phyloP scores from a whole-genome alignment of 1,140 invertebrate species.

The Drosophila melanogaster region DNA sequence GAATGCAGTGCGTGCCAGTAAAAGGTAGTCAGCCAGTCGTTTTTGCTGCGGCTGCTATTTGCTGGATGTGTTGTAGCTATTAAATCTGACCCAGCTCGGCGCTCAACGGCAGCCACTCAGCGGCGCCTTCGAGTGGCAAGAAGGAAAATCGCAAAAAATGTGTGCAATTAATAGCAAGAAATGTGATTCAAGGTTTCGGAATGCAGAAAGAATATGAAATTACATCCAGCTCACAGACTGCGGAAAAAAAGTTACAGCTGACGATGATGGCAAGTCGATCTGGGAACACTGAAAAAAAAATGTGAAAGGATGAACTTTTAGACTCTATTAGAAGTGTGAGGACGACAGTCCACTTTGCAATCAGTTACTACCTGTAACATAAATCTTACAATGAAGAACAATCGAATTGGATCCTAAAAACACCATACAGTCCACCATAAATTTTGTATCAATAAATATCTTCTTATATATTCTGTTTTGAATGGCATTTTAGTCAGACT shows the following conservation, averaged over 20 bases:
- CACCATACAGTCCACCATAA: too few relatives aligned
- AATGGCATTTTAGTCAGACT: too few relatives aligned
- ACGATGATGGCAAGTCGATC: constrained; percentile 23
- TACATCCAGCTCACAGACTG: constrained; percentile 45
- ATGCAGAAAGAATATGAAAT: constrained; percentile 84
- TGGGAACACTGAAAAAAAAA: constrained; percentile 16
- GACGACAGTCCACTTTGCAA: too few relatives aligned
- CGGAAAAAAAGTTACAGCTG: constrained; percentile 76
- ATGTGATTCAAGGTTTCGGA: constrained; percentile 84
- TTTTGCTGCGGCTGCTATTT: constrained; percentile 21
- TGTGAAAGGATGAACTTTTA: not conserved
- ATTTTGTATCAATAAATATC: too few relatives aligned
- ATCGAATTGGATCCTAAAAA: too few relatives aligned
- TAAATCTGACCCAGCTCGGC: constrained; percentile 75
- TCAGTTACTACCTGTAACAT: too few relatives aligned
- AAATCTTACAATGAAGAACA: too few relatives aligned
- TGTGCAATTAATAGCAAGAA: constrained; percentile 80
- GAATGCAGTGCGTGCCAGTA: constrained; percentile 40
- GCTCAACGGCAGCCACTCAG: constrained; percentile 69
- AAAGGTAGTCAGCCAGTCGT: constrained; percentile 48
- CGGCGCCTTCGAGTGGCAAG: constrained; percentile 54
- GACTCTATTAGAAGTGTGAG: too few relatives aligned
- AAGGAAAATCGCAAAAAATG: constrained; percentile 54
- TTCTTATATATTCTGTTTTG: too few relatives aligned
- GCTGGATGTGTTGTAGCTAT: constrained; percentile 39